These are phyloP conservation scores for Pyrocephalus nanus DNA, from an alignment of 2,797 vertebrate species.

Conservation along the genomic window DNA sequence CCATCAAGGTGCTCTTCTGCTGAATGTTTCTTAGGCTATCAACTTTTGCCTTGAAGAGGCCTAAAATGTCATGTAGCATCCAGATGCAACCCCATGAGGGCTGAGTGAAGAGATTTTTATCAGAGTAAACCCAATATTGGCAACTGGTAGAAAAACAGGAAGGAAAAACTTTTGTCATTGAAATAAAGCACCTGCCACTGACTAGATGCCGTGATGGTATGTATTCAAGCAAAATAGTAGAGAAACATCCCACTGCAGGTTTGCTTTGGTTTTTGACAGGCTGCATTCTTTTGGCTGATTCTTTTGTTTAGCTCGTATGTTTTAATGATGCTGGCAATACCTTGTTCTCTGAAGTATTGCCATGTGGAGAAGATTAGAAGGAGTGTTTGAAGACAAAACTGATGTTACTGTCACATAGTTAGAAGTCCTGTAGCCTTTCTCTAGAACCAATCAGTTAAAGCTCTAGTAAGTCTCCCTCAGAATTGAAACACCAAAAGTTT, in stretches of 20 bases:
- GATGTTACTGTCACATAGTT: background rate
- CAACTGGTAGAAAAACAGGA: background rate
- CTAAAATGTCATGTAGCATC: background rate
- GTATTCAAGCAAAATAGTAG: background rate
- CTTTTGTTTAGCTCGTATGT: background rate
- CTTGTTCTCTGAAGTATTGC: background rate
- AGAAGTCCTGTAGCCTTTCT: background rate
- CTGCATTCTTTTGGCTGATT: background rate
- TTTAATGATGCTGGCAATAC: background rate
- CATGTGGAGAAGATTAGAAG: background rate
- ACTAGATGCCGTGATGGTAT: background rate
- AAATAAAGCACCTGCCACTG: background rate
- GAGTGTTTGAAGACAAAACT: background rate
- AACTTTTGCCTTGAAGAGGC: background rate
- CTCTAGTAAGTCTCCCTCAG: background rate
- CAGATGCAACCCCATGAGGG: background rate
- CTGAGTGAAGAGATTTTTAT: background rate
- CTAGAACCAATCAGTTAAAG: background rate
- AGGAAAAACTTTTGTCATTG: background rate
- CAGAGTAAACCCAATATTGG: fast-evolving
- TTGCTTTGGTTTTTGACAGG: background rate
- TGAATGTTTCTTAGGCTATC: background rate
- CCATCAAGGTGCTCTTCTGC: background rate
- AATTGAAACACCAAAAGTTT: background rate
- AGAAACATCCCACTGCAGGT: background rate